Evolutionary conservation across 2,888 invertebrate species (phyloP).

Genomic region (Andrena camellia): DNA sequence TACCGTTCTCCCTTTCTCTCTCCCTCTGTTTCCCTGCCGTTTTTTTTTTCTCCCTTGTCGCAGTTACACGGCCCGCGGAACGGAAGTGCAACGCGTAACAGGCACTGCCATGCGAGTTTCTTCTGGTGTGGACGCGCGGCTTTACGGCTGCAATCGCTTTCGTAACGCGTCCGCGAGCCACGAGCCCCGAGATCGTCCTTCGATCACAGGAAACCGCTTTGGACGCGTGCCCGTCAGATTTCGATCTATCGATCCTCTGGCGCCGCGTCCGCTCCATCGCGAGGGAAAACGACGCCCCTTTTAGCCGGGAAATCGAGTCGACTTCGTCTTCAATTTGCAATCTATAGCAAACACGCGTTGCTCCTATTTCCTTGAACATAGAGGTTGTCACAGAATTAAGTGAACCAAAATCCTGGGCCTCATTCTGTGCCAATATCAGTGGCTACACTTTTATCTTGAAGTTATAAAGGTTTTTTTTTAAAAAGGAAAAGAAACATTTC

Average conservation of each 20-base stretch:
- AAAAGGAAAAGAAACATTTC: too few species aligned
- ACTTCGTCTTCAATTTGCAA: background rate
- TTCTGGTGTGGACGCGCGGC: conserved; percentile 45
- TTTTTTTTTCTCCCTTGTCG: background rate
- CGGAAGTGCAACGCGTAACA: conserved; percentile 70
- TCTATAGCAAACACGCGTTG: too few species aligned
- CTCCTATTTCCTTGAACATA: too few species aligned
- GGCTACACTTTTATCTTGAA: too few species aligned
- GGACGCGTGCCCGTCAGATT: conserved; percentile 43
- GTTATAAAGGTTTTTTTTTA: too few species aligned
- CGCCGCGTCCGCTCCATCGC: background rate
- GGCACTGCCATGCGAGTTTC: conserved; percentile 48
- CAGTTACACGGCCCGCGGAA: conserved; percentile 55
- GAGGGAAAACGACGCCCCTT: background rate
- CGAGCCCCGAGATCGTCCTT: conserved; percentile 74
- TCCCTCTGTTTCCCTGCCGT: background rate
- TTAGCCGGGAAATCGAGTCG: background rate
- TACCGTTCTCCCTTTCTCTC: background rate
- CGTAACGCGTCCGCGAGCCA: conserved; percentile 64
- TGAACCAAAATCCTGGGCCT: too few species aligned
- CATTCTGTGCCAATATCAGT: too few species aligned
- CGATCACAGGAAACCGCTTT: conserved; percentile 67
- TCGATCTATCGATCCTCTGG: conserved; percentile 48
- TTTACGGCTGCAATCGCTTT: conserved; percentile 56
- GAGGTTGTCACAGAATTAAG: too few species aligned